Evolutionary conservation across 2,888 invertebrate species (phyloP), one percentile per base, ranked within the genome.

Genomic region (Latrodectus elegans): DNA sequence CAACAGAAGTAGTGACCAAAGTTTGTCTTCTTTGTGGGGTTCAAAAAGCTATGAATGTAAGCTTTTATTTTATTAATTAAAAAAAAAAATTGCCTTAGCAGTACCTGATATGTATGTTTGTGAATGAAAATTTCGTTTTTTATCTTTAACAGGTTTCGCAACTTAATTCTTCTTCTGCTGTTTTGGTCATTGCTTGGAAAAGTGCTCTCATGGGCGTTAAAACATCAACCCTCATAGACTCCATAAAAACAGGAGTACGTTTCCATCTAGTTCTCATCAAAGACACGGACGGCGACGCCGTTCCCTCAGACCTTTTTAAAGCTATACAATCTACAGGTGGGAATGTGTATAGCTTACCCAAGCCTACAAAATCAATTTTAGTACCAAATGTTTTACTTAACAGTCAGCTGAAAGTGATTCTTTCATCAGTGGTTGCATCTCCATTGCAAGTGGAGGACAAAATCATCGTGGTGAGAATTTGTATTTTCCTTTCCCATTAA

Each of bases 11-110:
- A 4, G 52, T 81, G 11, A 15, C 38, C 1, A 72, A 67, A 11
- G 51, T 55, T 14, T 87, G 86, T n/a, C n/a, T 81, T 22, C 15
- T 38, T 11, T 81, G 86, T 77, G 81, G 86, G 9, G 55, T 87
- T 0, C 53, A 71, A 11, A 87, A 77, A 77, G 86, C 81, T 12
- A 67, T 81, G 14, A 73, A 81, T 17, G 86, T 87, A 68, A 87
- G 81, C 70, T 38, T 15, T 22, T 26, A 4, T 6, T 9, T 9
- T 60, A 60, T 15, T 15, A 60, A 60, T 12, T 60, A 0, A 15
- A n/a, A 11, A 15, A n/a, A 11, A 22, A 22, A 38, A 6, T 38
- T 38, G 2, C 1, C 38, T 2, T 3, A 38, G 6, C 38, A 1
- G 38, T 38, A 38, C 22, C 22, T 38, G 6, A 38, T 38, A 38